Percentiles rank a stretch among this genome's conserved stretches.
Conservation (phyloP, 2,797 vertebrate genomes). For the Poecilia velifera region DNA sequence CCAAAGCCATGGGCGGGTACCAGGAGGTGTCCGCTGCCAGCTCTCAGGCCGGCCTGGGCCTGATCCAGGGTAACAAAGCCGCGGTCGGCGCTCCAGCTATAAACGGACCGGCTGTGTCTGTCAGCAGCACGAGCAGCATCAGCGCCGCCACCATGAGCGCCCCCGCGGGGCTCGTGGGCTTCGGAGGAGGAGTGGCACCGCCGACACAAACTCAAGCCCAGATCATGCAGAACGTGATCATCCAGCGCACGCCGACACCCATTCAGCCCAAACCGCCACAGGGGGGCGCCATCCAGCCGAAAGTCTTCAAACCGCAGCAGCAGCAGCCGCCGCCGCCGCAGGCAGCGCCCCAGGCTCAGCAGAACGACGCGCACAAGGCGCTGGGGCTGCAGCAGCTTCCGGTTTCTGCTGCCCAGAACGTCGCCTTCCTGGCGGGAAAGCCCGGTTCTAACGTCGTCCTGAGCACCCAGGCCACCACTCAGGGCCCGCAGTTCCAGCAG, state of each 20-base stretch:
- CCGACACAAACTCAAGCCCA: conserved; percentile 81
- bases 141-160: conserved; percentile 74
- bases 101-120: conserved; percentile 90
- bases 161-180: conserved; percentile 79
- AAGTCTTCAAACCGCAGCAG: conserved; percentile 77
- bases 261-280: conserved; percentile 94
- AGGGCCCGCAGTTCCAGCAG: conserved; percentile 80
- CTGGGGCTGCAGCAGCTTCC: conserved; percentile 82
- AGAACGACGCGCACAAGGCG: conserved; percentile 82
- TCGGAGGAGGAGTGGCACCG: conserved; percentile 76
- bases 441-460: conserved; percentile 89
- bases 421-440: conserved; percentile 92
- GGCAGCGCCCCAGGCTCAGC: conserved; percentile 73
- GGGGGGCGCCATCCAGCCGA: conserved; percentile 83
- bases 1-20: conserved; percentile 91
- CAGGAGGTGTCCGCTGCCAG: conserved; percentile 80
- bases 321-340: conserved; percentile 62
- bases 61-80: conserved; percentile 92
- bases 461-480: conserved; percentile 79
- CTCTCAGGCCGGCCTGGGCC: conserved; percentile 76
- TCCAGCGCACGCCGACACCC: conserved; percentile 94
- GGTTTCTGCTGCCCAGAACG: conserved; percentile 85
- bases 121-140: conserved; percentile 79
- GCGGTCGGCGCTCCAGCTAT: conserved; percentile 86
- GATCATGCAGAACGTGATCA: conserved; percentile 91